These are phyloP conservation scores for Stramonita haemastoma DNA, from an alignment of 2,888 invertebrate species.

Conservation along the genomic window DNA sequence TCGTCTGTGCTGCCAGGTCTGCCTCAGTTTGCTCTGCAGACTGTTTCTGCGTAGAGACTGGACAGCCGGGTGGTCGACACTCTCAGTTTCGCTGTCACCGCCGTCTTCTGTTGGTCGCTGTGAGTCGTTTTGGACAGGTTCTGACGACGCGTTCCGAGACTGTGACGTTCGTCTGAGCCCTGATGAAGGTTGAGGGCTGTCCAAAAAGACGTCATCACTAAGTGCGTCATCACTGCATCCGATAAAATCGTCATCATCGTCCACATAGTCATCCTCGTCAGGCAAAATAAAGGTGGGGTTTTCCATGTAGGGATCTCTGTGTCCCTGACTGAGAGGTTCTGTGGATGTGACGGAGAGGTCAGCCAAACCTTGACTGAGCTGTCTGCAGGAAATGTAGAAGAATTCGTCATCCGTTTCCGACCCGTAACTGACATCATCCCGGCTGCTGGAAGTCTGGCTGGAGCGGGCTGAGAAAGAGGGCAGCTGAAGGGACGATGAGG, in stretches of 20 bases:
- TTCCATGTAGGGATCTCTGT: background rate
- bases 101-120: background rate
- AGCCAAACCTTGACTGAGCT: slow-evolving; percentile 30
- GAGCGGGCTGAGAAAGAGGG: background rate
- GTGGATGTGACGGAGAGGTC: slow-evolving; percentile 25
- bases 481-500: background rate
- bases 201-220: slow-evolving; percentile 39
- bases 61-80: background rate
- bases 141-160: background rate
- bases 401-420: slow-evolving; percentile 43
- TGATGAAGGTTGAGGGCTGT: slow-evolving; percentile 3
- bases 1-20: slow-evolving; percentile 29
- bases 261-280: background rate
- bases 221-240: slow-evolving; percentile 36
- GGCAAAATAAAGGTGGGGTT: background rate
- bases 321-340: background rate
- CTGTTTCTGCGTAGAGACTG: slow-evolving; percentile 34
- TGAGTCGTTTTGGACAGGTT: background rate
- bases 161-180: background rate
- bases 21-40: slow-evolving; percentile 29
- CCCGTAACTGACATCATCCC: slow-evolving; percentile 30
- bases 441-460: slow-evolving; percentile 18
- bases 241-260: slow-evolving; percentile 27
- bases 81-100: background rate
- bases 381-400: slow-evolving; percentile 38